These are phyloP conservation scores for Cyphomyrus plagiostoma DNA, from an alignment of 2,113 vertebrate species.

Conservation along the genomic window DNA sequence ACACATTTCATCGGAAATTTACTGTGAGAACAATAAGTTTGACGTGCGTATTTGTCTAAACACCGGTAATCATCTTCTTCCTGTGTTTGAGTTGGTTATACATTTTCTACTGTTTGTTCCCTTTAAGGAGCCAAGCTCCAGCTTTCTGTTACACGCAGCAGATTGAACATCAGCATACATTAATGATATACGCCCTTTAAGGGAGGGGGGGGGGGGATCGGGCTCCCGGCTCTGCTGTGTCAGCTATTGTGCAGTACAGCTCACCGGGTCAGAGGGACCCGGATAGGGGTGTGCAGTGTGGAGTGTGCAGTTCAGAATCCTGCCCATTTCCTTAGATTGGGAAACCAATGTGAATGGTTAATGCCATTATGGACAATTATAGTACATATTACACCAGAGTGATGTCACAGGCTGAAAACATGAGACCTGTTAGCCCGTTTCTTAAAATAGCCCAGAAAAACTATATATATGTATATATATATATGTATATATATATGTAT, in stretches of 20 bases:
- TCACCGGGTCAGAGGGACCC: not conserved
- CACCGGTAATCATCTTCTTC: not conserved
- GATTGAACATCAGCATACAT: not conserved
- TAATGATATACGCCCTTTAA: not conserved
- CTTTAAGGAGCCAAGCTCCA: not conserved
- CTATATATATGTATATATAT: not conserved
- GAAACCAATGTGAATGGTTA: slow-evolving; percentile 13
- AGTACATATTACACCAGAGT: not conserved
- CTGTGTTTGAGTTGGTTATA: not conserved
- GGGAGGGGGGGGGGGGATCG: not conserved
- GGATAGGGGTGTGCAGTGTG: not conserved
- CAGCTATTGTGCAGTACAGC: not conserved
- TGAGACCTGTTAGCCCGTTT: not conserved
- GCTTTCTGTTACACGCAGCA: not conserved
- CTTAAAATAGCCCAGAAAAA: not conserved
- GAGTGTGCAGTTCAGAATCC: not conserved
- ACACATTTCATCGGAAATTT: not conserved
- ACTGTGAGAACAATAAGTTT: not conserved
- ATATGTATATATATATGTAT: not conserved
- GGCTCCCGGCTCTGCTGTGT: not conserved
- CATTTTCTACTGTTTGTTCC: not conserved
- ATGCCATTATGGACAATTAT: not conserved
- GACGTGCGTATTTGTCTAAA: not conserved
- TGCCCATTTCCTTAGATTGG: slow-evolving; percentile 2
- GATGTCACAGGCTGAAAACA: not conserved